Evolutionary conservation across 2,113 vertebrate genomes (phyloP), one percentile per base, ranked within the genome.

Genomic region (Cavia porcellus): DNA sequence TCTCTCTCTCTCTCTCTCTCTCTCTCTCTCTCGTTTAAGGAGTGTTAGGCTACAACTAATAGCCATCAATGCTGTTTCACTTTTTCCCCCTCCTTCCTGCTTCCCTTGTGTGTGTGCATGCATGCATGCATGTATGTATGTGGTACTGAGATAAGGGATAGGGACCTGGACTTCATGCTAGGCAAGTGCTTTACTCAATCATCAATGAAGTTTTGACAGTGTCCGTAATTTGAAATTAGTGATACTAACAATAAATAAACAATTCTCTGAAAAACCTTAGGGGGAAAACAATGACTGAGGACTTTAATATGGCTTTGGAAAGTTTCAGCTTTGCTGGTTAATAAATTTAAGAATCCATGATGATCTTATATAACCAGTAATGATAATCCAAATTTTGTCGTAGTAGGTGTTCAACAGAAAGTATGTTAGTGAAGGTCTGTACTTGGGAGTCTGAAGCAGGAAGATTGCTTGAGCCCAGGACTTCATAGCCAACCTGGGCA

Each of bases 181-280:
- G 77, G 17, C 50, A 80, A 35, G 50, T 52, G 17, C 30, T 80
- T 80, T 80, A 10, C 30, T 8, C 20, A 38, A 47, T 52, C n/a
- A 81, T 97, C 42, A 89, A 10, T 86, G 45, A 1, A 86, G 15
- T 82, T 97, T 95, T 89, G 85, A 61, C n/a, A 30, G 13, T 86
- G 17, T 74, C 72, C 84, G 86, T 89, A 96, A 86, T 89, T 92
- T 96, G 80, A 96, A 79, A 64, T 91, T 94, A 92, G 4, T 94
- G 77, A 82, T 55, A 95, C 59, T 62, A 90, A 79, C 85, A 61
- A 94, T 57, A 96, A 96, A 74, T 90, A 64, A 89, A 59, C 8
- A 52, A 42, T 83, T 12, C 38, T 90, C 35, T 97, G 95, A 84
- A 97, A 81, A 77, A 47, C 50, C 77, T 96, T 79, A 57, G 52